Evolutionary conservation across 2,797 vertebrate species (phyloP).

Genomic region (Ptychobarbus kaznakovi): DNA sequence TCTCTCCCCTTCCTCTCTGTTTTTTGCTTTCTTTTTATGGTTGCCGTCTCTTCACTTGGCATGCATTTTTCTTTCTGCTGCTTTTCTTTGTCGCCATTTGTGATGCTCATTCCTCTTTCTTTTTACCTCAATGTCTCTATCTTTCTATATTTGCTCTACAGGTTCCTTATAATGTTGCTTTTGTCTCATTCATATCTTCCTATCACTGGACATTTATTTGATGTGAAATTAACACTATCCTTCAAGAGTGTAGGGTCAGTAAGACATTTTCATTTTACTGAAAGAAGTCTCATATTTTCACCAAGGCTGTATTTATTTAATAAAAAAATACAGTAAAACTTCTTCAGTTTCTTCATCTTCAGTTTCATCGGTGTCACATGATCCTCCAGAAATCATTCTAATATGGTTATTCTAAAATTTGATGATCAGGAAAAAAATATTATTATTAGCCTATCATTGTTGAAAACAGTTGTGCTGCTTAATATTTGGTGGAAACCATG

Average conservation of each 20-base stretch:
- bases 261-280: neutral
- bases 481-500: neutral
- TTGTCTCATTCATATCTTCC: constrained; percentile 57
- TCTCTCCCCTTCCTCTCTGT: constrained; percentile 77
- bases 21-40: constrained; percentile 74
- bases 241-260: neutral
- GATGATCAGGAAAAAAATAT: no score
- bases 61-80: constrained; percentile 76
- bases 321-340: neutral
- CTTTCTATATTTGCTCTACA: constrained; percentile 65
- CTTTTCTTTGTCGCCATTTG: constrained; percentile 70
- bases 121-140: neutral
- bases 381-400: neutral
- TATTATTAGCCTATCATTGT: neutral
- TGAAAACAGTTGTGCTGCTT: constrained; percentile 11
- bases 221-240: neutral
- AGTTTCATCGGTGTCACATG: neutral
- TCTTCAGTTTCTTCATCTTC: no score
- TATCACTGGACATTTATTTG: neutral
- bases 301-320: neutral
- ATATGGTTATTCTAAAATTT: neutral
- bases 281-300: neutral
- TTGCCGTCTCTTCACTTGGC: constrained; percentile 70
- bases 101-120: constrained; percentile 54
- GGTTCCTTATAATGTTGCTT: constrained; percentile 16